These are phyloP conservation scores for Orycteropus afer DNA, from an alignment of 2,113 vertebrate genomes.

Conservation along the genomic window DNA sequence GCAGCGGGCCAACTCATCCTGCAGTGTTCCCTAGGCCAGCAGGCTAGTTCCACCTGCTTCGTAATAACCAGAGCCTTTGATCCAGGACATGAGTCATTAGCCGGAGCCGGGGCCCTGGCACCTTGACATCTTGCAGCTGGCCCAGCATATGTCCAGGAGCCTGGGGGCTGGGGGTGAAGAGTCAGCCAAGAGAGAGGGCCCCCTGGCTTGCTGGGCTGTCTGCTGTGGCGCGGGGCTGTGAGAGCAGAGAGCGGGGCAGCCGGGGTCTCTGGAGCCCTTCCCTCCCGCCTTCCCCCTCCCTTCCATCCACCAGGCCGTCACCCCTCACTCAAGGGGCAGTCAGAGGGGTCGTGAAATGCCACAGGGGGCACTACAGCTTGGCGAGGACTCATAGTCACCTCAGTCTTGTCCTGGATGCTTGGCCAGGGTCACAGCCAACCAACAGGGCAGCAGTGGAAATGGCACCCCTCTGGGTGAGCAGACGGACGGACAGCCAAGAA, in stretches of 20 bases:
- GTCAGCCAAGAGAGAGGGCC: too few species aligned
- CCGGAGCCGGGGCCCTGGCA: not conserved
- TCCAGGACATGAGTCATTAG: conserved; percentile 15
- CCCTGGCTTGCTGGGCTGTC: too few species aligned
- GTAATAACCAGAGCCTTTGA: conserved; percentile 19
- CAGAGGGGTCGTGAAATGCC: accelerated
- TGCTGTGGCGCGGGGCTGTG: not conserved
- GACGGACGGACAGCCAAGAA: not conserved
- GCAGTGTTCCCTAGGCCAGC: not conserved
- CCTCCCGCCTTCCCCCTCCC: not conserved
- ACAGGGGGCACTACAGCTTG: not conserved
- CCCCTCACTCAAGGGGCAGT: not conserved
- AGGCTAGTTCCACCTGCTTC: not conserved
- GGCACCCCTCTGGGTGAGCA: not conserved
- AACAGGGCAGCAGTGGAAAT: accelerated
- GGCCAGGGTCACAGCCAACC: not conserved
- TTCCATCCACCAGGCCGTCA: not conserved
- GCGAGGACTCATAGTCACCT: not conserved
- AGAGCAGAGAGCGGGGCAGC: not conserved
- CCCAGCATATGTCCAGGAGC: too few species aligned
- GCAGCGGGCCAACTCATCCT: accelerated
- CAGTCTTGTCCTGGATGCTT: not conserved
- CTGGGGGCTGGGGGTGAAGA: too few species aligned
- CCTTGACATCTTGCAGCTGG: not conserved
- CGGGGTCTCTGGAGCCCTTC: not conserved